phyloP scores from a whole-genome alignment of 2,113 vertebrate genomes.

The Coregonus clupeaformis region DNA sequence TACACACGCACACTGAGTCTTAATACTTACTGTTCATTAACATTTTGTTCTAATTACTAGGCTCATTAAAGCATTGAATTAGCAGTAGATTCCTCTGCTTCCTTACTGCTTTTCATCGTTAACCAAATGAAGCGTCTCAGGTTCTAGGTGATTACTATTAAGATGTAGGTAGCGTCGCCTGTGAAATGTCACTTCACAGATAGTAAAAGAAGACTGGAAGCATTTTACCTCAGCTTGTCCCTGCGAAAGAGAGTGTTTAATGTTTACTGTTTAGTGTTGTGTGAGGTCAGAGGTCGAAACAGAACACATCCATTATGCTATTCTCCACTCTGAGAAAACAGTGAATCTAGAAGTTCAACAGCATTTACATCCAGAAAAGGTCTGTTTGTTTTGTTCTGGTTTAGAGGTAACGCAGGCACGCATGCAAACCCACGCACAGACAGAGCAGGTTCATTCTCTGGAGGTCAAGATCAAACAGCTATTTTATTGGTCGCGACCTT shows the following conservation, averaged over 20 bases:
- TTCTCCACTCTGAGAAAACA: slow-evolving; percentile 1
- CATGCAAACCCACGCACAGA: not conserved
- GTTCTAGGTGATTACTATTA: slow-evolving; percentile 66
- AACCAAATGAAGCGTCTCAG: slow-evolving; percentile 69
- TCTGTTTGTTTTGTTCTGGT: not conserved
- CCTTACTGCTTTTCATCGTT: slow-evolving; percentile 66
- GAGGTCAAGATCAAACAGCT: slow-evolving; percentile 57
- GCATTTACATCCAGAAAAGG: slow-evolving; percentile 51
- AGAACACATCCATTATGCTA: not conserved
- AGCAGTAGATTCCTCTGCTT: slow-evolving; percentile 62
- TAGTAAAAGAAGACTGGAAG: slow-evolving; percentile 16
- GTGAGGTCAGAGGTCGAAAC: slow-evolving; percentile 29
- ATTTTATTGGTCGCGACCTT: slow-evolving; percentile 58
- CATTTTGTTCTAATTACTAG: slow-evolving; percentile 73
- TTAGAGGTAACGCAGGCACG: not conserved
- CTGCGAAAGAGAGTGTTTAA: slow-evolving; percentile 15
- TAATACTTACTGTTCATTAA: slow-evolving; percentile 62
- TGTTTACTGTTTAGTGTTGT: not conserved
- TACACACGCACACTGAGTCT: not conserved
- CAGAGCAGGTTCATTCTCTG: slow-evolving; percentile 20
- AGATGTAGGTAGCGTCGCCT: slow-evolving; percentile 58
- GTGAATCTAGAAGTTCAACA: slow-evolving; percentile 43
- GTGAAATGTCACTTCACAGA: slow-evolving; percentile 58
- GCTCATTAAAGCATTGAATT: slow-evolving; percentile 74
- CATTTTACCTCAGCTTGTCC: slow-evolving; percentile 27